Evolutionary conservation across 2,113 vertebrate genomes (phyloP).

Genomic region (Blennius ocellaris): DNA sequence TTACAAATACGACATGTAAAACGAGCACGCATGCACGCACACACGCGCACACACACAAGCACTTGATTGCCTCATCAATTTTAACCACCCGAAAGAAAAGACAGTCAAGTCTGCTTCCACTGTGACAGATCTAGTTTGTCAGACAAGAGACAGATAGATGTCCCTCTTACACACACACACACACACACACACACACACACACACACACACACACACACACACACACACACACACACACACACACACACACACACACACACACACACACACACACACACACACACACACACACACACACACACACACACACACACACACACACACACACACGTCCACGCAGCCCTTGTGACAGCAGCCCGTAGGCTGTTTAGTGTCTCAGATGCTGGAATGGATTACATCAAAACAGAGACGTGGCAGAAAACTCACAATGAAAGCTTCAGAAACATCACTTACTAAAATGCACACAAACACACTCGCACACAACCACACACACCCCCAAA

Average conservation of each 20-base stretch:
- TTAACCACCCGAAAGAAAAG: slow-evolving; percentile 56
- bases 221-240: slow-evolving; percentile 9
- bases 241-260: slow-evolving; percentile 16
- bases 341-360: slow-evolving; percentile 58
- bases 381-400: slow-evolving; percentile 75
- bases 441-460: slow-evolving; percentile 56
- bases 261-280: slow-evolving; percentile 11
- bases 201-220: slow-evolving; percentile 24
- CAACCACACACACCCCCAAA: background rate
- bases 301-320: background rate
- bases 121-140: slow-evolving; percentile 73
- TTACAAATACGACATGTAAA: background rate
- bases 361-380: slow-evolving; percentile 70
- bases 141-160: slow-evolving; percentile 60
- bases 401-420: slow-evolving; percentile 60
- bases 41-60: slow-evolving; percentile 25
- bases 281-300: slow-evolving; percentile 15
- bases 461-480: slow-evolving; percentile 16
- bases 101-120: slow-evolving; percentile 47
- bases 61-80: slow-evolving; percentile 61
- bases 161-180: slow-evolving; percentile 36
- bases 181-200: background rate
- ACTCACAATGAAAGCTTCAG: slow-evolving; percentile 46
- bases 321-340: slow-evolving; percentile 10
- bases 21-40: background rate